Conservation (phyloP, 2,113 vertebrate species). For the Tachysurus vachellii region DNA sequence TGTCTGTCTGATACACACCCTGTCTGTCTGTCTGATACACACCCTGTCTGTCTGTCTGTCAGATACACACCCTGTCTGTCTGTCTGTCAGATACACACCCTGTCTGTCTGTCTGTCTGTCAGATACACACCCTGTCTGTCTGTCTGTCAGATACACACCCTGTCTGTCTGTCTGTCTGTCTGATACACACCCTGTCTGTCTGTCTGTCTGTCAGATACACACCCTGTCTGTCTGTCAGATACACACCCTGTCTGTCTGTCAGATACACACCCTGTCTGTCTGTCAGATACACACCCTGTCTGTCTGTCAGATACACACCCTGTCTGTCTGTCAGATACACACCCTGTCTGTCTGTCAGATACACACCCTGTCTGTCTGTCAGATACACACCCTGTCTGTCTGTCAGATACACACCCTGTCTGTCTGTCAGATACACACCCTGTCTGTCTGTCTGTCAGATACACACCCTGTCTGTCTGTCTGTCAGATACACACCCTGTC, state of each 20-base stretch:
- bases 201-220: neutral
- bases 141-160: constrained; percentile 83
- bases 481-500: neutral
- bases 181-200: too few relatives aligned
- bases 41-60: too few relatives aligned
- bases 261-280: neutral
- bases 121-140: too few relatives aligned
- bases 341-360: neutral
- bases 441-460: neutral
- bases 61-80: too few relatives aligned
- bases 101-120: too few relatives aligned
- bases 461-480: neutral
- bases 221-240: constrained; percentile 1
- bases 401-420: neutral
- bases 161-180: constrained; percentile 12
- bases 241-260: neutral
- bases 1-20: too few relatives aligned
- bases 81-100: too few relatives aligned
- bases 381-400: too few relatives aligned
- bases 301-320: neutral
- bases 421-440: neutral
- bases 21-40: too few relatives aligned
- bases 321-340: neutral
- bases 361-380: neutral
- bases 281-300: too few relatives aligned